Evolutionary conservation across 2,888 invertebrate species (phyloP), one percentile per base, ranked within the genome.

Genomic region (Hyppa rectilinea): DNA sequence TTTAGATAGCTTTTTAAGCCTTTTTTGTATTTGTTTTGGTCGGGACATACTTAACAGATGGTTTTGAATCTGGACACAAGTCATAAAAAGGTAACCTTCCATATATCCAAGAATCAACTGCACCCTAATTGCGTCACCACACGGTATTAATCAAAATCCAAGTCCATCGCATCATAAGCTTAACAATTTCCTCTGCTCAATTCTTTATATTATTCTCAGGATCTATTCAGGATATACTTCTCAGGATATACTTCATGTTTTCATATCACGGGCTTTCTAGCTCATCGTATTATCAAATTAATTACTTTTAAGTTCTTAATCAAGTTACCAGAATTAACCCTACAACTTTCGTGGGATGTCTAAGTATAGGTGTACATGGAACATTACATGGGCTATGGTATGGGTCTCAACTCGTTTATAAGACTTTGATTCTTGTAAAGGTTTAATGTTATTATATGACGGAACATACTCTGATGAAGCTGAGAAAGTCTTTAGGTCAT

Each of bases 291-390:
- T 56, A 43, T 17, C 49, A 23, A 70, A 70, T 77, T 45, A 61
- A 75, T 70, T 58, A 52, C 29, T 52, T 60, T 40, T 10, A 29
- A 43, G 53, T 60, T 23, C 40, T 60, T 74, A 68, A 10, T 29
- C 5, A 56, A 52, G 52, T 58, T 55, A 23, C 26, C 10, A 31
- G 31, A 56, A 77, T 56, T 38, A 77, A 59, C 36, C 50, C n/a
- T 47, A 43, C 10, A 71, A 36, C 23, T 43, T n/a, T 34, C 12
- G 26, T 12, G 36, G 40, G 45, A 12, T 47, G 23, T 26, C 6
- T 6, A 40, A 29, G n/a, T 34, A 17, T 20, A 17, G n/a, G n/a
- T 2, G 4, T 43, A 38, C 14, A 34, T 26, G 17, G n/a, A 36
- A 4, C 10, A 14, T 56, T n/a, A 36, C 36, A 63, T 36, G 55